phyloP scores from a whole-genome alignment of 2,113 vertebrate genomes.

The Nasalis larvatus region DNA sequence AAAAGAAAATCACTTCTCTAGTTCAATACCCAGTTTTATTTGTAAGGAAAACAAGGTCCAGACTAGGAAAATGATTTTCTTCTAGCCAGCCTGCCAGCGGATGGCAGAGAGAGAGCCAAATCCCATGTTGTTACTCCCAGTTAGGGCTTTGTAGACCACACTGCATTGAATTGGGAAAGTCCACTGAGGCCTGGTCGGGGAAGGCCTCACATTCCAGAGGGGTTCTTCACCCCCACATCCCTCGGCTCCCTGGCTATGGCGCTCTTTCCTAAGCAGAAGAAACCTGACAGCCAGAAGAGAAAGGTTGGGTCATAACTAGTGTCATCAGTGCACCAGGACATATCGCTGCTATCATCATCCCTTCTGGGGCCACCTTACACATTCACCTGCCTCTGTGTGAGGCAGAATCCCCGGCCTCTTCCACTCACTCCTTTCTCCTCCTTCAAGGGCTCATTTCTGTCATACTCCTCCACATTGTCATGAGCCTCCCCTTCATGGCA shows the following conservation, averaged over 20 bases:
- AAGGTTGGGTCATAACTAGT: neutral
- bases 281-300: neutral
- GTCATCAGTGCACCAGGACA: neutral
- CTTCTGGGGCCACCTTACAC: neutral
- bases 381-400: too few relatives aligned
- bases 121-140: neutral
- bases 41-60: neutral
- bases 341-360: neutral
- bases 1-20: neutral
- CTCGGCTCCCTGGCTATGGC: neutral
- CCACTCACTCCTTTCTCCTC: neutral
- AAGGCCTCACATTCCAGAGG: neutral
- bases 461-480: neutral
- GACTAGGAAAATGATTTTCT: neutral
- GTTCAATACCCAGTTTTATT: neutral
- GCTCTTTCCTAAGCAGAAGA: neutral
- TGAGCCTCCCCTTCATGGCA: too few relatives aligned
- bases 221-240: neutral
- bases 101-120: neutral
- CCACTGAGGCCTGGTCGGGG: neutral
- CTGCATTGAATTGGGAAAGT: rapidly evolving
- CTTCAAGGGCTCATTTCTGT: neutral
- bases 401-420: neutral
- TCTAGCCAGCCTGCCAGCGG: neutral
- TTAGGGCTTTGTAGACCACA: neutral